Evolutionary conservation across 2,113 vertebrate species (phyloP).

Genomic region (Chroicocephalus ridibundus): DNA sequence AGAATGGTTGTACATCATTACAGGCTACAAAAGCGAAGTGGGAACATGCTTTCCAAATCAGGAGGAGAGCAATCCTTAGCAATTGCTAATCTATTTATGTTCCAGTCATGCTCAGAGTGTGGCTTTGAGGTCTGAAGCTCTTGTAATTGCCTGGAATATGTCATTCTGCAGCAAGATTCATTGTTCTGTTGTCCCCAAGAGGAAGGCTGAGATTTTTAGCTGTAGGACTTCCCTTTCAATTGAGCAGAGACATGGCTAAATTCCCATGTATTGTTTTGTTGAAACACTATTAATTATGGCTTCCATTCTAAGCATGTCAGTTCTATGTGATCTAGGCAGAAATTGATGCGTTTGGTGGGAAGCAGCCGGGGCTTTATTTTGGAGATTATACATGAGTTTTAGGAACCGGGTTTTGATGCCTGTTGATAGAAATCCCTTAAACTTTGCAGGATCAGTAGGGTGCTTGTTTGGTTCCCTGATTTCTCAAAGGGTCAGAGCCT

Average conservation of each 20-base stretch:
- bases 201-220: not conserved
- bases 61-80: constrained; percentile 25
- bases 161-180: not conserved
- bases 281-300: constrained; percentile 4
- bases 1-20: constrained; percentile 3
- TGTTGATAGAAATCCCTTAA: not conserved
- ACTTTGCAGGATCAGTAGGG: not conserved
- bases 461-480: not conserved
- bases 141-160: constrained; percentile 49
- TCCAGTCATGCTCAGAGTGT: constrained; percentile 19
- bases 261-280: constrained; percentile 18
- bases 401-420: not conserved
- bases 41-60: not conserved
- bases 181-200: constrained; percentile 15
- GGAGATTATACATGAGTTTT: not conserved
- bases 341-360: not conserved
- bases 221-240: constrained; percentile 11
- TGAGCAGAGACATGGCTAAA: not conserved
- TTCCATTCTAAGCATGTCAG: not conserved
- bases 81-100: constrained; percentile 42
- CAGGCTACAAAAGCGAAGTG: not conserved
- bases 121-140: constrained; percentile 34
- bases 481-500: not conserved
- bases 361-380: constrained; percentile 5
- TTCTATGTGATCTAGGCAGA: not conserved